Base-by-base conservation (phyloP, 2,113 vertebrate genomes). In the Dasyurus viverrinus region DNA sequence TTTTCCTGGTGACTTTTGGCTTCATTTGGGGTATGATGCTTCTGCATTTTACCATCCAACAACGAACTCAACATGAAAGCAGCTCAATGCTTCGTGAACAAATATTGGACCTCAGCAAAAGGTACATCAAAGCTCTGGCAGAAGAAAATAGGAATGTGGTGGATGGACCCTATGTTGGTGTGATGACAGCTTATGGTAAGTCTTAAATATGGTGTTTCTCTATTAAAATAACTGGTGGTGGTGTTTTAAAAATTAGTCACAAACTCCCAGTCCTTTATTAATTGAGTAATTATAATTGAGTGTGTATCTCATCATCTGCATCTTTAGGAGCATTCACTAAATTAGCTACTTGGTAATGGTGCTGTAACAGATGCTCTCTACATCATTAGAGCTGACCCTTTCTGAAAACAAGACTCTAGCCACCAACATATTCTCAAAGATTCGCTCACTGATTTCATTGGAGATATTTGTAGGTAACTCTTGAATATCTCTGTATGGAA, bases 21-120 rank as follows among this genome's bases (percentile, higher is more conserved):
- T 99, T 99, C 98, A 99, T 99, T 98, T 99, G 99, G 99, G 99
- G 99, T 91, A 99, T 99, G 99, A 99, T 99, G 99, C 99, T 99
- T 96, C 98, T 99, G 91, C 99, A 99, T 98, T 99, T 99, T 97
- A 99, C 99, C 97, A 99, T 99, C 98, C 99, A 99, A 98, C 99
- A 99, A 97, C 98, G 99, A 95, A 99, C 99, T 94, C 99, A 99
- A 95, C 99, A 99, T 0, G 99, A 99, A 98, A 99, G 99, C 98
- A 99, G 99, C 97, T 98, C 99, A 19, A 98, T 99, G 98, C 98
- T 99, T 92, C 99, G 99, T 47, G 99, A 99, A 97, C 99, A 99
- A 98, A 99, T 99, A 98, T 98, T 99, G 97, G 99, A 99, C 98
- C 99, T 99, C 97, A 99, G 99, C 99, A 99, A 99, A 98, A 99